Conservation (phyloP, 2,113 vertebrate genomes). For the Xenopus borealis region DNA sequence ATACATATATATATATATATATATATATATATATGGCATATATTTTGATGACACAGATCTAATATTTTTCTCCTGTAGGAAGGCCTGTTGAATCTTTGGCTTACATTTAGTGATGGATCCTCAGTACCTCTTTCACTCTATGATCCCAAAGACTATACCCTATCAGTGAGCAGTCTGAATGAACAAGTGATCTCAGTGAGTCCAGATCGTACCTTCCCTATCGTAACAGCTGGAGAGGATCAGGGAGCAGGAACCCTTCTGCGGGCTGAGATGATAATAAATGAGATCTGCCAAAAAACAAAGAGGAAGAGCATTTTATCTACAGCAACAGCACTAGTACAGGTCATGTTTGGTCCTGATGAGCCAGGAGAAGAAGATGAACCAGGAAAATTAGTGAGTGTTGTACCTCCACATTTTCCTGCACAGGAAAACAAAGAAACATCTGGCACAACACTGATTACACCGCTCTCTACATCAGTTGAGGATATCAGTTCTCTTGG, state of each 20-base stretch:
- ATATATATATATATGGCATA: too few species aligned
- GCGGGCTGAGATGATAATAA: constrained; percentile 85
- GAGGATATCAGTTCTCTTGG: constrained; percentile 40
- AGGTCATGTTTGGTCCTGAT: constrained; percentile 81
- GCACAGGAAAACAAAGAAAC: constrained; percentile 54
- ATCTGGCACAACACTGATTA: constrained; percentile 68
- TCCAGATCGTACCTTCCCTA: constrained; percentile 80
- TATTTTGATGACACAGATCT: too few species aligned
- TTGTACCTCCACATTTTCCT: constrained; percentile 67
- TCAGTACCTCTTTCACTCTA: constrained; percentile 84
- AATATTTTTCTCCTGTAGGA: constrained; percentile 67
- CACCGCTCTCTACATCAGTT: constrained; percentile 54
- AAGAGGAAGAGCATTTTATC: constrained; percentile 91
- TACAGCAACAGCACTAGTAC: constrained; percentile 73
- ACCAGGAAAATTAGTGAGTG: constrained; percentile 50
- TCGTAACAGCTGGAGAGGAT: constrained; percentile 82
- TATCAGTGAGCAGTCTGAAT: constrained; percentile 83
- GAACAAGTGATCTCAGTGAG: constrained; percentile 80
- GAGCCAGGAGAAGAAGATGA: constrained; percentile 63
- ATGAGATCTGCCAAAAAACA: constrained; percentile 93
- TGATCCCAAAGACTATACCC: constrained; percentile 90
- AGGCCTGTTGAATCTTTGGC: constrained; percentile 89
- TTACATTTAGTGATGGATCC: constrained; percentile 92
- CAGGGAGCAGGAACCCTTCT: constrained; percentile 82
- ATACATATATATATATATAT: too few species aligned